Conservation (phyloP, 2,113 vertebrate genomes). For the Panthera uncia region DNA sequence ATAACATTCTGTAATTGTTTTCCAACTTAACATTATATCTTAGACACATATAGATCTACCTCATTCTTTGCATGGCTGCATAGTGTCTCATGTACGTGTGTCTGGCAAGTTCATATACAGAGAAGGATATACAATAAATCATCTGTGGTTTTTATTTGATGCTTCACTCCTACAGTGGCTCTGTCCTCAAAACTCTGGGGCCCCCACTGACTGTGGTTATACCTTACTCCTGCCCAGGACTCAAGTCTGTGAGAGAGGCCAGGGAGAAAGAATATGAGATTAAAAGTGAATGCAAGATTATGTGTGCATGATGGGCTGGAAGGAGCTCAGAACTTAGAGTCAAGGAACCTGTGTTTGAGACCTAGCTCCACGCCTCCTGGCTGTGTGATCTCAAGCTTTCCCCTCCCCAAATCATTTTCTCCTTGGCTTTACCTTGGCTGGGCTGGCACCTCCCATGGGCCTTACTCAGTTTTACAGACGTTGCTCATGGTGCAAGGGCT, state of each 20-base stretch:
- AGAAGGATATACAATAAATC: neutral
- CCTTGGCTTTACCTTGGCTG: neutral
- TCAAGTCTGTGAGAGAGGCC: neutral
- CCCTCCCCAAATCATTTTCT: neutral
- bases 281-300: neutral
- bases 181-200: neutral
- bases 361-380: neutral
- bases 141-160: neutral
- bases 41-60: neutral
- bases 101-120: neutral
- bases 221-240: neutral
- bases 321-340: neutral
- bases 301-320: neutral
- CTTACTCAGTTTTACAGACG: neutral
- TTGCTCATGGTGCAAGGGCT: neutral
- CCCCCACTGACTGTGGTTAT: neutral
- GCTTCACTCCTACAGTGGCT: neutral
- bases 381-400: neutral
- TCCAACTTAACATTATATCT: neutral
- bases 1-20: neutral
- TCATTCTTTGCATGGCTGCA: neutral
- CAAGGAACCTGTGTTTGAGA: neutral
- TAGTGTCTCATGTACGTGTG: neutral
- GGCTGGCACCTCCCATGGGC: neutral
- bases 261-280: neutral